phyloP scores from a whole-genome alignment of 2,113 vertebrate species.

The Tautogolabrus adspersus region DNA sequence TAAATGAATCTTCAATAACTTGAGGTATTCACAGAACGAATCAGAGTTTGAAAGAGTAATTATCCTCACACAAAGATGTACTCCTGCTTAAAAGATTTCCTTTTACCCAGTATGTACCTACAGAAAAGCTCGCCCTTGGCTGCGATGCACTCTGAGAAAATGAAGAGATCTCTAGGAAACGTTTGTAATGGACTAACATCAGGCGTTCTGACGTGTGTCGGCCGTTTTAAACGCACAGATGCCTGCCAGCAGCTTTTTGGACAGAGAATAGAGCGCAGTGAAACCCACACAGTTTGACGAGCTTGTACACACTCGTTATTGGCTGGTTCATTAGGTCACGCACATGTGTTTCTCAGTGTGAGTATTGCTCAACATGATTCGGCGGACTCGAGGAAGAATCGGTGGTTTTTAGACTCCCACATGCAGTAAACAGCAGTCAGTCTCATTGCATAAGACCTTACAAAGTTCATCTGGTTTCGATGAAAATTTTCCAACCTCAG shows the following conservation, averaged over 20 bases:
- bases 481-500: conserved; percentile 54
- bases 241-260: conserved; percentile 34
- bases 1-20: conserved; percentile 10
- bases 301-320: conserved; percentile 31
- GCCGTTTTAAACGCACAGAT: conserved; percentile 17
- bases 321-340: conserved; percentile 43
- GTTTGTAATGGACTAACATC: conserved; percentile 12
- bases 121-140: background rate
- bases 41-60: conserved; percentile 16
- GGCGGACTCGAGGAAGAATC: conserved; percentile 28
- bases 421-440: conserved; percentile 25
- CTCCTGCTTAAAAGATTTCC: background rate
- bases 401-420: conserved; percentile 13
- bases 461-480: conserved; percentile 54
- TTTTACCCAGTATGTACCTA: conserved; percentile 1
- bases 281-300: conserved; percentile 31
- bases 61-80: conserved; percentile 9
- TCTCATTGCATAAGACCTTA: conserved; percentile 39
- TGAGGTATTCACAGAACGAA: conserved; percentile 7
- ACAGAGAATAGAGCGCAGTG: conserved; percentile 22
- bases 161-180: background rate
- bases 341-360: conserved; percentile 24
- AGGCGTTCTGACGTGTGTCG: conserved; percentile 4
- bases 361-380: background rate
- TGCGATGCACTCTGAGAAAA: conserved; percentile 3